phyloP scores from a whole-genome alignment of 2,113 vertebrate genomes.

The Burhinus oedicnemus region DNA sequence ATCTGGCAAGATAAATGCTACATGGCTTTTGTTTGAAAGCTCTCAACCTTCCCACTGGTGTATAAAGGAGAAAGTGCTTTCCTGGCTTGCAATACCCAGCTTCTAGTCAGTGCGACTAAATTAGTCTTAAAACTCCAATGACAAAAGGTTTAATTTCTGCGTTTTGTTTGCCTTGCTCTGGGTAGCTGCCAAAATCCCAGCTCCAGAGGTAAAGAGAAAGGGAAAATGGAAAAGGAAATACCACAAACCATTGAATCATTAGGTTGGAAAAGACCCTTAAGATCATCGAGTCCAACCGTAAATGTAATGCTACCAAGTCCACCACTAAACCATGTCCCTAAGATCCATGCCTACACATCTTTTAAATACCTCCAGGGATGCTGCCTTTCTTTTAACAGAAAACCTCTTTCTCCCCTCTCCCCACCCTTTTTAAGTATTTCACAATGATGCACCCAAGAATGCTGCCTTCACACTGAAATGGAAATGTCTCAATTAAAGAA shows the following conservation, averaged over 20 bases:
- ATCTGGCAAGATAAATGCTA: background rate
- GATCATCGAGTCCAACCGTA: fast-evolving
- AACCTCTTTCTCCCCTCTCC: background rate
- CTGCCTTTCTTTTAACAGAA: background rate
- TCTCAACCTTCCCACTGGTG: background rate
- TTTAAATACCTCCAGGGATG: background rate
- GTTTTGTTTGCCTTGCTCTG: background rate
- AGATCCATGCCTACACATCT: fast-evolving
- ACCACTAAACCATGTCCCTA: background rate
- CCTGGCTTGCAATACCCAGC: background rate
- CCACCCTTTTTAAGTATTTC: background rate
- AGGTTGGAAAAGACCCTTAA: background rate
- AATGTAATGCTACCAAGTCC: background rate
- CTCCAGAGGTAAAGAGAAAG: background rate
- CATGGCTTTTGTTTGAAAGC: background rate
- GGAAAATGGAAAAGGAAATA: background rate
- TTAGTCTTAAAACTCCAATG: background rate
- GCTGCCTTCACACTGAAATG: background rate
- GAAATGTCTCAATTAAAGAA: background rate
- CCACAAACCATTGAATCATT: background rate
- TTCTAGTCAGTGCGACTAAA: background rate
- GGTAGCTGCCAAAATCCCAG: background rate
- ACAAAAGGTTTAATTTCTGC: background rate
- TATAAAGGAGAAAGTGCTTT: background rate
- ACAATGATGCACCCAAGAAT: background rate